Evolutionary conservation across 2,113 vertebrate genomes (phyloP).

Genomic region (Hemichromis elongatus): DNA sequence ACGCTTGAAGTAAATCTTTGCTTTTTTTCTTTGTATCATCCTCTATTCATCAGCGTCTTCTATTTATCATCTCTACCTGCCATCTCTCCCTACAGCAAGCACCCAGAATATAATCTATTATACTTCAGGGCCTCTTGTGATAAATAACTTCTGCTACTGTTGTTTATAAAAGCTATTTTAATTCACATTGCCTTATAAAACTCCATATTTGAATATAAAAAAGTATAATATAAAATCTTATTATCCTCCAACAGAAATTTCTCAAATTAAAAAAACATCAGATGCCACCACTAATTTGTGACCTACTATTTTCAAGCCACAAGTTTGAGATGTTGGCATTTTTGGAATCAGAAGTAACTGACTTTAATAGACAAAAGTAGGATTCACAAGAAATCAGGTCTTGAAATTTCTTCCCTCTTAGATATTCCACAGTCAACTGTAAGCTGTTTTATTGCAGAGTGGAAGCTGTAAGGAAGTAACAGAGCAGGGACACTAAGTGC

Average conservation of each 20-base stretch:
- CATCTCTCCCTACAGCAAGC: background rate
- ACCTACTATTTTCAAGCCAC: background rate
- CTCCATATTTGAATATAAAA: background rate
- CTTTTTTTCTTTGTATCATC: background rate
- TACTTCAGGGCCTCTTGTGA: background rate
- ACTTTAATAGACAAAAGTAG: background rate
- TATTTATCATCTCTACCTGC: background rate
- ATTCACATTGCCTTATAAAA: background rate
- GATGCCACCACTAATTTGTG: background rate
- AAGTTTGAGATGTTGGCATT: background rate
- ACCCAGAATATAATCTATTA: background rate
- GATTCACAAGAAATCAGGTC: background rate
- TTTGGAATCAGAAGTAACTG: background rate
- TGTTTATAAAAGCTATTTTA: background rate
- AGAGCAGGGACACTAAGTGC: background rate
- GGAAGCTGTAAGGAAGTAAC: background rate
- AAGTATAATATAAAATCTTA: background rate
- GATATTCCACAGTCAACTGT: background rate
- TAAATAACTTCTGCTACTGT: background rate
- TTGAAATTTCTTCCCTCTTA: background rate
- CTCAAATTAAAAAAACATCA: background rate
- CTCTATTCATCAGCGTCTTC: background rate
- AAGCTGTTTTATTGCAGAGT: background rate
- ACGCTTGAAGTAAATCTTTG: background rate
- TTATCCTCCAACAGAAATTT: background rate